Conservation (phyloP, 2,888 invertebrate genomes). For the Lycaena phlaeas region DNA sequence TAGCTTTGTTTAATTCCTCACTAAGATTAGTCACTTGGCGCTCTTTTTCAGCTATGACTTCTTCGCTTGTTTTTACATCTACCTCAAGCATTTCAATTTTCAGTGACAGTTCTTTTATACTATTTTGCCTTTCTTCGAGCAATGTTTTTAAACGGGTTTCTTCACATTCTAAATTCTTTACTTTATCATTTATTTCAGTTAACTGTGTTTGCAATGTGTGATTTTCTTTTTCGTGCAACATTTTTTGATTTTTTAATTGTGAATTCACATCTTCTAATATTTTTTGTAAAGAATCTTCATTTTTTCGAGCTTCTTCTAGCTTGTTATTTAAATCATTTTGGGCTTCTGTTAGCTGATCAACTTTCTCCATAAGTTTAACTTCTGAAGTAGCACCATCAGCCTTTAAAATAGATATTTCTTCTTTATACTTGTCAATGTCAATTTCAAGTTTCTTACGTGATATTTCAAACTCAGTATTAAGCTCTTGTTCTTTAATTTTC, state of each 20-base stretch:
- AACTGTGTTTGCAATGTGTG: constrained; percentile 43
- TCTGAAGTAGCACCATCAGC: constrained; percentile 57
- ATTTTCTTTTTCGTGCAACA: constrained; percentile 49
- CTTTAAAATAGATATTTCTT: constrained; percentile 54
- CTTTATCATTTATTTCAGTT: constrained; percentile 32
- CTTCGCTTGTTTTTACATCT: constrained; percentile 59
- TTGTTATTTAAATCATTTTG: constrained; percentile 64
- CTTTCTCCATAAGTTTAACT: constrained; percentile 62
- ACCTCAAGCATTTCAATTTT: constrained; percentile 60
- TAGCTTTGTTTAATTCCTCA: constrained; percentile 46
- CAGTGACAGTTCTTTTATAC: constrained; percentile 47
- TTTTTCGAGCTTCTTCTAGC: constrained; percentile 59
- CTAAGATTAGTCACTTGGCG: constrained; percentile 52
- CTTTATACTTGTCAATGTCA: constrained; percentile 60
- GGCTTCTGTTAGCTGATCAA: constrained; percentile 61
- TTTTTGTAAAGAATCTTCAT: constrained; percentile 63
- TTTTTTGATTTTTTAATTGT: constrained; percentile 56
- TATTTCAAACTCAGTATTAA: constrained; percentile 43
- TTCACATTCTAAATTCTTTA: constrained; percentile 39
- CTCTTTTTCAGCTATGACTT: constrained; percentile 60
- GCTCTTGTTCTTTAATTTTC: constrained; percentile 50
- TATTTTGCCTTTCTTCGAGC: constrained; percentile 50
- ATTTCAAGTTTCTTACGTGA: constrained; percentile 52
- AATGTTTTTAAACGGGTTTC: constrained; percentile 34
- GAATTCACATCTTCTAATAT: constrained; percentile 53